These are phyloP conservation scores for Accipiter cooperii DNA, from an alignment of 2,113 vertebrate species.

Conservation along the genomic window DNA sequence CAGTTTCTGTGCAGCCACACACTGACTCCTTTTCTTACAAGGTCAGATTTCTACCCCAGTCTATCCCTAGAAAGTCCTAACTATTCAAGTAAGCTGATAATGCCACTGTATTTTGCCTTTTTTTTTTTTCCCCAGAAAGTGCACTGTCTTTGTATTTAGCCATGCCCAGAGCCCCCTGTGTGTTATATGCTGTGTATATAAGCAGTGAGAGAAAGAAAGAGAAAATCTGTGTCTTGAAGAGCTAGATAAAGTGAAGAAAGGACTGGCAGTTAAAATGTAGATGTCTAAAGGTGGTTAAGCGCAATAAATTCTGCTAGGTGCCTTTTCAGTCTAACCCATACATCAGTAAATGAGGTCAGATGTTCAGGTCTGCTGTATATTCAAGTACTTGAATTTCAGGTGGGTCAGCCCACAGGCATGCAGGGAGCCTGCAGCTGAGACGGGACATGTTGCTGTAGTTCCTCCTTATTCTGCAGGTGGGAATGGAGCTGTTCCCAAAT, in stretches of 20 bases:
- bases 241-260: background rate
- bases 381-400: background rate
- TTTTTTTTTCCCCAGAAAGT: background rate
- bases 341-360: background rate
- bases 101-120: background rate
- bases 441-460: background rate
- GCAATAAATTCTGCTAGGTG: background rate
- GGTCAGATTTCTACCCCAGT: conserved; percentile 48
- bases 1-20: conserved; percentile 1
- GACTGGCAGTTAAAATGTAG: background rate
- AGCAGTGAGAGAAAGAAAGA: background rate
- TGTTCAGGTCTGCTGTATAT: background rate
- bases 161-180: background rate
- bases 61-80: background rate
- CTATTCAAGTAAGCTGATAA: background rate
- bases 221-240: background rate
- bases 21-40: conserved; percentile 76
- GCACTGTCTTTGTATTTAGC: background rate
- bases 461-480: background rate
- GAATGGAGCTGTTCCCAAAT: background rate
- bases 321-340: background rate
- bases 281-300: background rate
- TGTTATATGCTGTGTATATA: background rate
- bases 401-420: background rate
- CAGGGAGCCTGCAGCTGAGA: background rate